Percentiles rank a stretch among this genome's conserved stretches.
These are phyloP conservation scores for Anolis apletophallus DNA, from an alignment of 2,797 vertebrate genomes.

Conservation along the genomic window DNA sequence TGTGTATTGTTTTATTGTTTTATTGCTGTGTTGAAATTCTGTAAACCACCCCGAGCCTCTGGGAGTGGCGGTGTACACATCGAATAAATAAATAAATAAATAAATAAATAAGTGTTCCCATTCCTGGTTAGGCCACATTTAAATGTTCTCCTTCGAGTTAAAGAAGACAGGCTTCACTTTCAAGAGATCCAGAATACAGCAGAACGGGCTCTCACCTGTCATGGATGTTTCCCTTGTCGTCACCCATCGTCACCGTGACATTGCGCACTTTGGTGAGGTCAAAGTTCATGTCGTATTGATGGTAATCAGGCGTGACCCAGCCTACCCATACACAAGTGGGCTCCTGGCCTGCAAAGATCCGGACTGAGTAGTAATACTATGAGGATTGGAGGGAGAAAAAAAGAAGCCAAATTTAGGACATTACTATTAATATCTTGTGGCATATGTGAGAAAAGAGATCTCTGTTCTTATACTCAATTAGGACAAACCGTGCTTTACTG, in stretches of 20 bases:
- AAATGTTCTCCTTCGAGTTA: not conserved
- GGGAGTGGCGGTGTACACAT: too few relatives aligned
- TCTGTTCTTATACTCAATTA: not conserved
- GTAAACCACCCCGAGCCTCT: too few relatives aligned
- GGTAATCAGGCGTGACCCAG: constrained; percentile 96
- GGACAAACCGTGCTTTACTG: not conserved
- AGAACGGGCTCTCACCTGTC: constrained; percentile 82
- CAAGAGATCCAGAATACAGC: not conserved
- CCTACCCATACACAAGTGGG: constrained; percentile 91
- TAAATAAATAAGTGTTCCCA: too few relatives aligned
- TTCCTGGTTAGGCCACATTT: too few relatives aligned
- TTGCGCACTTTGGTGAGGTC: constrained; percentile 90
- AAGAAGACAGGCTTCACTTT: too few relatives aligned
- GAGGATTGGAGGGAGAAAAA: not conserved
- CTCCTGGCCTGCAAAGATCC: constrained; percentile 93
- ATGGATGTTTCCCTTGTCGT: constrained; percentile 91
- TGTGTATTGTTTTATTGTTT: too few relatives aligned
- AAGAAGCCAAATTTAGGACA: rapidly evolving
- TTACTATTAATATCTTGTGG: too few relatives aligned
- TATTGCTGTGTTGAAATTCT: too few relatives aligned
- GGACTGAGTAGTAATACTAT: constrained; percentile 93
- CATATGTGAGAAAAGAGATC: too few relatives aligned
- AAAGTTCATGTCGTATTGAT: constrained; percentile 88
- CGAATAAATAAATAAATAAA: too few relatives aligned
- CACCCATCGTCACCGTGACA: constrained; percentile 92